These are phyloP conservation scores for Vannuccia rotundouncinata DNA, from an alignment of 2,888 invertebrate genomes.

Conservation along the genomic window DNA sequence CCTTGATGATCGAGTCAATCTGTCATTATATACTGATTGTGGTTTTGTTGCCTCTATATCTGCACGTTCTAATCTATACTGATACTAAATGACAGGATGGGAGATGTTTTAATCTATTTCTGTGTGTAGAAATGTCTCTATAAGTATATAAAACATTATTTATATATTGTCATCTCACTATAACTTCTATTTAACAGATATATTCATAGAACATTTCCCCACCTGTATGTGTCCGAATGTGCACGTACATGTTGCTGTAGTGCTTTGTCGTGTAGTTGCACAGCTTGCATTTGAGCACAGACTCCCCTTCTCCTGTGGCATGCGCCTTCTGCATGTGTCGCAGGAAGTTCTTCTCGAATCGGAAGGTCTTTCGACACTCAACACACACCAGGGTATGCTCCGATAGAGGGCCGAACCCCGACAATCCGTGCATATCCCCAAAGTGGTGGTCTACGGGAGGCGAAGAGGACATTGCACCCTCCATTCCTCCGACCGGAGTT, in stretches of 20 bases:
- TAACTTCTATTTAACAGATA: too few species aligned
- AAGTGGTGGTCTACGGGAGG: background rate
- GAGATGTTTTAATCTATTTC: too few species aligned
- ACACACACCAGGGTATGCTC: conserved; percentile 33
- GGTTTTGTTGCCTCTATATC: too few species aligned
- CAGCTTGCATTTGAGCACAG: conserved; percentile 54
- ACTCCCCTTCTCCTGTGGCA: conserved; percentile 34
- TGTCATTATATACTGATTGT: too few species aligned
- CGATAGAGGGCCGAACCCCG: background rate
- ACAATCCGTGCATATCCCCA: background rate
- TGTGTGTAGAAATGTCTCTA: too few species aligned
- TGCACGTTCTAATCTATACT: too few species aligned
- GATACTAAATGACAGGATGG: too few species aligned
- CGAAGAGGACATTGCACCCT: background rate
- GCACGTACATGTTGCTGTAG: conserved; percentile 56
- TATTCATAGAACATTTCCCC: conserved; percentile 40
- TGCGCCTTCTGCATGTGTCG: conserved; percentile 36
- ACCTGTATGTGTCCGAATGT: conserved; percentile 56
- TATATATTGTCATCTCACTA: too few species aligned
- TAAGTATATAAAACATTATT: too few species aligned
- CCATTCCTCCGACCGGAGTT: background rate
- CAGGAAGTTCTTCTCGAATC: conserved; percentile 36
- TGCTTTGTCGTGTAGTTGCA: conserved; percentile 56
- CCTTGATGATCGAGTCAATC: background rate
- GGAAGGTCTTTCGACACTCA: conserved; percentile 32